Evolutionary conservation across 2,888 invertebrate species (phyloP).

Genomic region (Liopterus haemorrhoidalis): DNA sequence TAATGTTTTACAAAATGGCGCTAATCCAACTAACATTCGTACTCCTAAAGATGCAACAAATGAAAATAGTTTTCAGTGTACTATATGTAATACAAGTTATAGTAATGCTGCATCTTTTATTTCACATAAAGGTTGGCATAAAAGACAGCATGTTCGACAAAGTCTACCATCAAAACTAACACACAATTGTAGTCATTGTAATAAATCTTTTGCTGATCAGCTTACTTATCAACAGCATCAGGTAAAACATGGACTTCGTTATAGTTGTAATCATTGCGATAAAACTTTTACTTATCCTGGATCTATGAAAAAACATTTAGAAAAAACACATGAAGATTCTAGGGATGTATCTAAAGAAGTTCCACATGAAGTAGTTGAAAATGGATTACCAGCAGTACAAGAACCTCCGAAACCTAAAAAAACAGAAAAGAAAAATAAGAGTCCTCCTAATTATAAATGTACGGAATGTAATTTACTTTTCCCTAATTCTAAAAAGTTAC

Average conservation of each 20-base stretch:
- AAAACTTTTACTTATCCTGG: conserved; percentile 10
- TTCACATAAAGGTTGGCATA: conserved; percentile 58
- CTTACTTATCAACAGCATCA: conserved; percentile 5
- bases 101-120: conserved; percentile 55
- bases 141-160: conserved; percentile 48
- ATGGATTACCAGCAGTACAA: conserved; percentile 50
- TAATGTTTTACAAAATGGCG: too few relatives aligned
- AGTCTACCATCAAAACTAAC: conserved; percentile 18
- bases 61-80: conserved; percentile 49
- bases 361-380: too few relatives aligned
- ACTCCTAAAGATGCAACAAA: conserved; percentile 25
- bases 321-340: background rate
- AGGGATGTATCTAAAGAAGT: background rate
- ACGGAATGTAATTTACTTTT: conserved; percentile 15
- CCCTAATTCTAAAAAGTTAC: conserved; percentile 9
- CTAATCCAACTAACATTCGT: too few relatives aligned
- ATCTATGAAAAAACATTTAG: conserved; percentile 6
- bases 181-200: conserved; percentile 12
- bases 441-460: conserved; percentile 31
- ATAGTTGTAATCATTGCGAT: conserved; percentile 15
- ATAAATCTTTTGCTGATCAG: background rate
- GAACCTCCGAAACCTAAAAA: conserved; percentile 44
- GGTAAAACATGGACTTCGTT: conserved; percentile 8
- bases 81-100: conserved; percentile 58
- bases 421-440: conserved; percentile 36